Base-by-base conservation (phyloP, 2,797 vertebrate species). In the Acipenser ruthenus region DNA sequence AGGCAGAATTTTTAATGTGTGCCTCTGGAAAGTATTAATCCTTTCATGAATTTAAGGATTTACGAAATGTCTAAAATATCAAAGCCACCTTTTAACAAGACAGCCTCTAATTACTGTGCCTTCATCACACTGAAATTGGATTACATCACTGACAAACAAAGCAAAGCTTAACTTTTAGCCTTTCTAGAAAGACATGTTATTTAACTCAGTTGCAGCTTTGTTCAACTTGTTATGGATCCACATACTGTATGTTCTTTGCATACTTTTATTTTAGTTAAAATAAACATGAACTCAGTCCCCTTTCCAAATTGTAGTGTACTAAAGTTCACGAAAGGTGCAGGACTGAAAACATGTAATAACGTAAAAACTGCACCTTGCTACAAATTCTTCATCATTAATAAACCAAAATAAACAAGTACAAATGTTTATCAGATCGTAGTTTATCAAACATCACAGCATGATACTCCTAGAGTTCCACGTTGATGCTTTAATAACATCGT, bases 61-160 rank as follows among this genome's bases (percentile, higher is more conserved):
- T 65, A 10, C 23, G 8, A 7, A 49, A 69, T 11, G 49, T 13
- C 49, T 69, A 52, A 59, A 52, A 52, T 6, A n/a, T 52, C n/a
- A 61, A 68, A 51, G 12, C 56, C 47, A 37, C 53, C 68, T 58
- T 53, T 8, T 55, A 49, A 56, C 51, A 9, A 12, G 6, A 48
- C 23, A 52, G 49, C 15, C 49, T 50, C 53, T 69, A 65, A 69
- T 69, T 69, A 65, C 23, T 51, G 63, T 65, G 7, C 9, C 7
- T 13, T 62, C 53, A 65, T 61, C n/a, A 64, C 56, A 65, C 13
- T 60, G 56, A 65, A 60, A 65, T 65, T 58, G 68, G 63, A 65
- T 65, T 61, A 65, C n/a, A 50, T 7, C 12, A 58, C 8, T 12
- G 12, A 53, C 12, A 53, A 9, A 53, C 37, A 37, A 37, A 37